Percentiles rank a stretch among this genome's conserved stretches.
Evolutionary conservation across 2,797 vertebrate genomes (phyloP).

Genomic region (Propithecus deckenii): DNA sequence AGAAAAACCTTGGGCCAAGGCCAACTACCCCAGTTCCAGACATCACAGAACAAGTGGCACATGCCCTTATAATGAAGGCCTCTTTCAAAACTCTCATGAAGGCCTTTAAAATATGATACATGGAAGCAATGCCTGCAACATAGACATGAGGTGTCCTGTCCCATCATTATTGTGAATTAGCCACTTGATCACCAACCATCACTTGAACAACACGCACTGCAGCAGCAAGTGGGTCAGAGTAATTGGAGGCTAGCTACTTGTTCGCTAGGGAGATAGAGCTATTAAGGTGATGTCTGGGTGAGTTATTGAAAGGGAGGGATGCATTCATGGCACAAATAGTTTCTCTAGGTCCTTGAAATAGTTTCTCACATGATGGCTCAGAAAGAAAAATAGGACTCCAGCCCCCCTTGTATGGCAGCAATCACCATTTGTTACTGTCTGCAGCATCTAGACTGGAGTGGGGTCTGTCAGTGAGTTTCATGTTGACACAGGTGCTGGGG

Average conservation of each 20-base stretch:
- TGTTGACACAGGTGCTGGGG: conserved; percentile 11
- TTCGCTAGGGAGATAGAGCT: conserved; percentile 30
- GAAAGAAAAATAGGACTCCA: conserved; percentile 45
- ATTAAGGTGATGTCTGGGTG: conserved; percentile 49
- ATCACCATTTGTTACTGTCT: neutral
- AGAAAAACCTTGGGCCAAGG: neutral
- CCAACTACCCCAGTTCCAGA: neutral
- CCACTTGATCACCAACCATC: conserved; percentile 38
- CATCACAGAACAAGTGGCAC: conserved; percentile 12
- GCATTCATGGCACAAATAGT: conserved; percentile 36
- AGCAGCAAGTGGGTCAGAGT: conserved; percentile 45
- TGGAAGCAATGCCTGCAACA: conserved; percentile 30
- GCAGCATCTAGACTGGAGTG: neutral
- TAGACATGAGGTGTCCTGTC: neutral
- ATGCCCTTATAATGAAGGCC: conserved; percentile 29
- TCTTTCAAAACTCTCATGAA: conserved; percentile 36
- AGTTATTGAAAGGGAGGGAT: conserved; percentile 49
- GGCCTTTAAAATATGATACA: conserved; percentile 1
- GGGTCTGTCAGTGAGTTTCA: neutral
- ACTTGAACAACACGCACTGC: neutral
- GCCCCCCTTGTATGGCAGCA: neutral
- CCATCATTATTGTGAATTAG: conserved; percentile 57
- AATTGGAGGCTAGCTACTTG: conserved; percentile 60
- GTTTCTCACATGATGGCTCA: conserved; percentile 47
- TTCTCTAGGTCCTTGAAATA: conserved; percentile 47